Percentiles rank a stretch among this genome's conserved stretches.
Evolutionary conservation across 23 tunicate genomes (phyloP).

Genomic region (Diplosoma virens): DNA sequence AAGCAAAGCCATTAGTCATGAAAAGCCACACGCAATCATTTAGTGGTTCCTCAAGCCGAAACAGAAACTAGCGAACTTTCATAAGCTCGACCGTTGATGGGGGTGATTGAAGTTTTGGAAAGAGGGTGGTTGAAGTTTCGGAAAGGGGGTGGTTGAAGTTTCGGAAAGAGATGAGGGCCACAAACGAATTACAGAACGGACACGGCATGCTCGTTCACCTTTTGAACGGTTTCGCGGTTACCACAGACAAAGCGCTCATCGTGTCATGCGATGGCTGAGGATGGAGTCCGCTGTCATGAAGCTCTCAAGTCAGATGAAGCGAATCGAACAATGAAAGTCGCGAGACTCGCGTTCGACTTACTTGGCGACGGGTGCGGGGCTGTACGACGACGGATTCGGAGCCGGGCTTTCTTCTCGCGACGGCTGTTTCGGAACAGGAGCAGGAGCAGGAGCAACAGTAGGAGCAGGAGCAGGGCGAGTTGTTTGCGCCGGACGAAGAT

Average conservation of each 20-base stretch:
- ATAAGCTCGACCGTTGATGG: too few relatives aligned
- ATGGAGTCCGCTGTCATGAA: not conserved
- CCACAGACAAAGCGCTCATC: not conserved
- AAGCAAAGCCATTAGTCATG: too few relatives aligned
- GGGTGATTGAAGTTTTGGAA: too few relatives aligned
- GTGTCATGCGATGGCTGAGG: not conserved
- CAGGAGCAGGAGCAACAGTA: not conserved
- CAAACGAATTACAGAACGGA: too few relatives aligned
- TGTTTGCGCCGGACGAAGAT: not conserved
- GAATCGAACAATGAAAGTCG: not conserved
- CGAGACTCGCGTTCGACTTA: not conserved
- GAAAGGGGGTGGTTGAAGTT: too few relatives aligned
- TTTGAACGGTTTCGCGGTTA: slow-evolving; percentile 27
- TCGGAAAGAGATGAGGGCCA: too few relatives aligned
- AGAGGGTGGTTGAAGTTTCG: too few relatives aligned
- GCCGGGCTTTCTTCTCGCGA: not conserved
- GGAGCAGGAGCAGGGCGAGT: not conserved
- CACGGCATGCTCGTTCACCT: slow-evolving; percentile 9
- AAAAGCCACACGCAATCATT: too few relatives aligned
- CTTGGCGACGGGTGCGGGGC: not conserved
- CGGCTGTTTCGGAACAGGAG: slow-evolving; percentile 2
- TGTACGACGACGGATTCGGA: not conserved
- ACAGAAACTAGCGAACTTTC: too few relatives aligned
- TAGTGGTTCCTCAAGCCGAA: too few relatives aligned
- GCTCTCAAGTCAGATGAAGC: not conserved